A percentile compares a stretch with the other conserved stretches of the same genome.
These are phyloP conservation scores for Hypothenemus hampei DNA, from an alignment of 1,140 invertebrate genomes.

Conservation along the genomic window DNA sequence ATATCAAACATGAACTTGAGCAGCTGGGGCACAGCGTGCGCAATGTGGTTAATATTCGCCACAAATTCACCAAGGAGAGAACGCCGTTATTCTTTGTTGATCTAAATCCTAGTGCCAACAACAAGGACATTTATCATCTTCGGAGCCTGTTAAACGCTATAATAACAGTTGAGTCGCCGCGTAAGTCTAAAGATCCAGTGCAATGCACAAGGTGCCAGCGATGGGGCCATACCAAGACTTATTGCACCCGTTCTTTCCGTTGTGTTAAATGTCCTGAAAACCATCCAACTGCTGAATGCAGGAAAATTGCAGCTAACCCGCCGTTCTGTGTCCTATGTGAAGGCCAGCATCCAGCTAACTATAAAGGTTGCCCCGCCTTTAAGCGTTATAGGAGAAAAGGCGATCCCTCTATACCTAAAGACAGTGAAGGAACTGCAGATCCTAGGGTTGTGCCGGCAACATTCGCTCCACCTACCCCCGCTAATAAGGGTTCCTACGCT, in stretches of 20 bases:
- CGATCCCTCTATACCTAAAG: too few species aligned
- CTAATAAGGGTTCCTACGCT: neutral
- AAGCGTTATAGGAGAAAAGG: too few species aligned
- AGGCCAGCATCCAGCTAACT: conserved; percentile 43
- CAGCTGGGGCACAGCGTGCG: conserved; percentile 27
- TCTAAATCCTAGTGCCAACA: conserved; percentile 39
- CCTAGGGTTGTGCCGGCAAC: too few species aligned
- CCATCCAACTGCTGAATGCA: conserved; percentile 42
- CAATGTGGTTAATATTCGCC: conserved; percentile 30
- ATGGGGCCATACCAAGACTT: conserved; percentile 43
- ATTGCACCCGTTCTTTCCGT: conserved; percentile 33
- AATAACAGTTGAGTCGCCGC: conserved; percentile 38
- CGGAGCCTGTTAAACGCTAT: conserved; percentile 34
- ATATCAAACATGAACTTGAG: too few species aligned
- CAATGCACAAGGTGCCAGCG: conserved; percentile 44
- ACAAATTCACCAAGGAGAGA: conserved; percentile 32
- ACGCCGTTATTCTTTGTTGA: conserved; percentile 41
- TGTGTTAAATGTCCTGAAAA: conserved; percentile 44
- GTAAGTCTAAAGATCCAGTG: conserved; percentile 32
- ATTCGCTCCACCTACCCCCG: too few species aligned
- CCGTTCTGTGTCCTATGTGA: conserved; percentile 41
- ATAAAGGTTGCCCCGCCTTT: conserved; percentile 39
- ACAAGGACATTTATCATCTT: conserved; percentile 42
- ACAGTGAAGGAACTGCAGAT: too few species aligned
- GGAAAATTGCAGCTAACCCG: conserved; percentile 33